Conservation (phyloP, 2,888 invertebrate species). For the Parnassius glacialis region DNA sequence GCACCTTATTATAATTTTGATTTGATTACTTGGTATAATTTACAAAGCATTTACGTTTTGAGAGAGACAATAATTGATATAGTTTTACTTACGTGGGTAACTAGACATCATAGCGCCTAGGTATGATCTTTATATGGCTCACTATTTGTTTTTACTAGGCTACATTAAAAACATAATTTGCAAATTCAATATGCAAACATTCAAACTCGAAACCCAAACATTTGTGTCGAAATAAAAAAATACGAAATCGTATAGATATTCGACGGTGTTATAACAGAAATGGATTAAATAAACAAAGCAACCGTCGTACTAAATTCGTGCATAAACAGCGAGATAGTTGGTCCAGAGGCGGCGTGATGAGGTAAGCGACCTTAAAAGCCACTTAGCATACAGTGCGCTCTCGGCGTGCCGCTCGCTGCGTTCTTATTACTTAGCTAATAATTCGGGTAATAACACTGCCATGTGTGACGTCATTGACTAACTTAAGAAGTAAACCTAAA, state of each 20-base stretch:
- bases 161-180: conserved; percentile 31
- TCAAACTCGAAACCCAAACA: conserved; percentile 29
- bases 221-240: conserved; percentile 28
- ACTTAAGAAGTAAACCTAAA: background rate
- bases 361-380: conserved; percentile 78
- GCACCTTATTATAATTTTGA: conserved; percentile 12
- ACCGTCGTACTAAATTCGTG: conserved; percentile 54
- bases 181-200: conserved; percentile 24
- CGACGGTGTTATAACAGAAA: conserved; percentile 37
- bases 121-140: conserved; percentile 47
- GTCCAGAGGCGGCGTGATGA: conserved; percentile 60
- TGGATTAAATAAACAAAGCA: conserved; percentile 54
- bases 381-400: conserved; percentile 66
- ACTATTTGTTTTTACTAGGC: conserved; percentile 37
- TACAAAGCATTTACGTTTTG: conserved; percentile 30
- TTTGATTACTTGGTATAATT: conserved; percentile 22
- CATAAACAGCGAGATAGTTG: conserved; percentile 55
- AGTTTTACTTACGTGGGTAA: conserved; percentile 42
- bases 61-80: conserved; percentile 52
- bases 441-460: conserved; percentile 55
- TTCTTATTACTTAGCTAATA: conserved; percentile 69
- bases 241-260: conserved; percentile 20
- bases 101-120: conserved; percentile 47
- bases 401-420: conserved; percentile 56
- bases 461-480: conserved; percentile 27